Evolutionary conservation across 2,888 invertebrate genomes (phyloP).

Genomic region (Watsonalla binaria): DNA sequence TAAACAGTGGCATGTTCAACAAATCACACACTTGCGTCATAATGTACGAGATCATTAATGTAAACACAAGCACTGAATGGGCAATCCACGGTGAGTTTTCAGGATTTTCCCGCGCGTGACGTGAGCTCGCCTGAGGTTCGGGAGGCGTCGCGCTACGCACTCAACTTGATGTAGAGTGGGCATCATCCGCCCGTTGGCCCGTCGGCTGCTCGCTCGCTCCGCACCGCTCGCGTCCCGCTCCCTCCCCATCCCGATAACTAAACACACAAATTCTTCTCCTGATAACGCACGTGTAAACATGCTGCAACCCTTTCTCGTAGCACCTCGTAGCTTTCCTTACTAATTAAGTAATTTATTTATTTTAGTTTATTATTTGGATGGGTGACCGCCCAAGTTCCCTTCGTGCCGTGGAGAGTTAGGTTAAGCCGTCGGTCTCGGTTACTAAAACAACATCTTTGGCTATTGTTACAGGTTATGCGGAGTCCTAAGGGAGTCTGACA

Average conservation of each 20-base stretch:
- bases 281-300: slow-evolving; percentile 1
- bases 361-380: no score
- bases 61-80: background rate
- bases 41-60: background rate
- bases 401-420: no score
- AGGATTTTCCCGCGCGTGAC: slow-evolving; percentile 20
- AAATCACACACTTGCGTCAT: background rate
- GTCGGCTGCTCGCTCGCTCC: slow-evolving; percentile 26
- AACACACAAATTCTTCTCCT: slow-evolving; percentile 11
- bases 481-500: no score
- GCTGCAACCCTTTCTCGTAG: background rate
- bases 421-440: no score
- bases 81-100: slow-evolving; percentile 3
- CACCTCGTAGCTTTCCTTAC: no score
- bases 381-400: no score
- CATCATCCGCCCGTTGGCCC: slow-evolving; percentile 37
- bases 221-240: slow-evolving; percentile 44
- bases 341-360: background rate
- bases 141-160: slow-evolving; percentile 58
- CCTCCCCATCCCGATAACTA: slow-evolving; percentile 33
- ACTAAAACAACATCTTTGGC: no score
- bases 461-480: no score
- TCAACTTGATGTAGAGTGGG: slow-evolving; percentile 53
- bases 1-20: background rate
- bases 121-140: slow-evolving; percentile 18